phyloP scores from a whole-genome alignment of 2,797 vertebrate species.

The Paramormyrops hopkinsi region DNA sequence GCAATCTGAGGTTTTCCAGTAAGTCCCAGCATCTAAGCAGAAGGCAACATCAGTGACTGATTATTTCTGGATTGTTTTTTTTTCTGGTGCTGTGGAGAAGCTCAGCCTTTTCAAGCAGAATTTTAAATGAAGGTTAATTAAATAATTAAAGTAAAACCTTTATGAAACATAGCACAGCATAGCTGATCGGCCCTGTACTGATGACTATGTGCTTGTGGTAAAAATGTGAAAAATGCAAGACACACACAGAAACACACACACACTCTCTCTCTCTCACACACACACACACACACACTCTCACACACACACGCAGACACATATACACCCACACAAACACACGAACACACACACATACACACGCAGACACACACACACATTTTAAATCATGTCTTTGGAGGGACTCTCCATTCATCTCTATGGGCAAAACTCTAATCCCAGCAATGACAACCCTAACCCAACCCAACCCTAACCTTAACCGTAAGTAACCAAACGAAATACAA shows the following conservation, averaged over 20 bases:
- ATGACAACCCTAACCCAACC: not conserved
- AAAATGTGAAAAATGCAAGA: not conserved
- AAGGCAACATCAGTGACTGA: not conserved
- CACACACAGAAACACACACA: not conserved
- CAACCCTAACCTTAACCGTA: not conserved
- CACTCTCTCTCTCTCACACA: not conserved
- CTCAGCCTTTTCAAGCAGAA: not conserved
- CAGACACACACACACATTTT: not conserved
- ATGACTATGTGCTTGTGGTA: not conserved
- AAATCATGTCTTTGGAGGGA: not conserved
- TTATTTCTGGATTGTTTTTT: not conserved
- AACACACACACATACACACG: not conserved
- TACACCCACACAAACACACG: too few species aligned
- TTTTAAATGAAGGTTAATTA: conserved; percentile 8
- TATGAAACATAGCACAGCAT: not conserved
- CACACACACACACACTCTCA: not conserved
- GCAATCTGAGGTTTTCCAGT: not conserved
- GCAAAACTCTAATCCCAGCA: not conserved
- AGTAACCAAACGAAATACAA: not conserved
- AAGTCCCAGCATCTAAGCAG: not conserved
- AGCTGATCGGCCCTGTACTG: not conserved
- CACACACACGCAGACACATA: too few species aligned
- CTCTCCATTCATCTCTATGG: not conserved
- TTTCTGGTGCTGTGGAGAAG: not conserved
- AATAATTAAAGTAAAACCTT: not conserved